Evolutionary conservation across 2,888 invertebrate genomes (phyloP).

Genomic region (Ptychoptera albimana): DNA sequence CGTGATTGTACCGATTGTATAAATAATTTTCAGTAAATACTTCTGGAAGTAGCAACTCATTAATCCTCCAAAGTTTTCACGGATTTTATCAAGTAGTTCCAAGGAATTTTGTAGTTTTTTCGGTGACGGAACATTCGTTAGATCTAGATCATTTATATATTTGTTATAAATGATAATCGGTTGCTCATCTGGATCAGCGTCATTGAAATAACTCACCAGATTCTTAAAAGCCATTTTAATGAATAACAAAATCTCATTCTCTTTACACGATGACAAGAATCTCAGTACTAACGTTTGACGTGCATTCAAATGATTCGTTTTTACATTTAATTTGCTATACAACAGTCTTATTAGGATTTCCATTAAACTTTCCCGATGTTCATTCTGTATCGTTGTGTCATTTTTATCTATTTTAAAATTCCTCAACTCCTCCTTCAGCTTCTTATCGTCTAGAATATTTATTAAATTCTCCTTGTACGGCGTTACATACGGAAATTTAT

Average conservation of each 20-base stretch:
- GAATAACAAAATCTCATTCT: conserved; percentile 65
- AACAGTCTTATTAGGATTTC: conserved; percentile 64
- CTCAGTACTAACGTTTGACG: conserved; percentile 57
- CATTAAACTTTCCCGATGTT: conserved; percentile 62
- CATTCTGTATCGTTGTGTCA: conserved; percentile 44
- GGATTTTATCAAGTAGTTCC: conserved; percentile 55
- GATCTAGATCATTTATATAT: conserved; percentile 35
- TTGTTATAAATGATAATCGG: conserved; percentile 27
- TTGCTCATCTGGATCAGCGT: conserved; percentile 32
- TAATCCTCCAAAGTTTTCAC: conserved; percentile 68
- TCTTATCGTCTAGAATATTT: conserved; percentile 70
- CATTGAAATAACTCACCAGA: conserved; percentile 37
- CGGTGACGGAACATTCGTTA: conserved; percentile 42
- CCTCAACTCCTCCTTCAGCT: conserved; percentile 70
- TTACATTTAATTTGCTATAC: conserved; percentile 74
- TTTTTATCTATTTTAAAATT: conserved; percentile 65
- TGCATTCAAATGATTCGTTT: conserved; percentile 36
- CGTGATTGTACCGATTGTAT: conserved; percentile 51
- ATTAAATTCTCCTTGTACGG: conserved; percentile 71
- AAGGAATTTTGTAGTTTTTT: conserved; percentile 60
- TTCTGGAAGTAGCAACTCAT: conserved; percentile 49
- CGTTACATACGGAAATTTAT: conserved; percentile 59
- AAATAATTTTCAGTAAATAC: conserved; percentile 53
- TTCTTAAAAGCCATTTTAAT: conserved; percentile 68
- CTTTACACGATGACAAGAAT: conserved; percentile 73